Base-by-base conservation (phyloP, 1,140 invertebrate species). In the Heliothis virescens region DNA sequence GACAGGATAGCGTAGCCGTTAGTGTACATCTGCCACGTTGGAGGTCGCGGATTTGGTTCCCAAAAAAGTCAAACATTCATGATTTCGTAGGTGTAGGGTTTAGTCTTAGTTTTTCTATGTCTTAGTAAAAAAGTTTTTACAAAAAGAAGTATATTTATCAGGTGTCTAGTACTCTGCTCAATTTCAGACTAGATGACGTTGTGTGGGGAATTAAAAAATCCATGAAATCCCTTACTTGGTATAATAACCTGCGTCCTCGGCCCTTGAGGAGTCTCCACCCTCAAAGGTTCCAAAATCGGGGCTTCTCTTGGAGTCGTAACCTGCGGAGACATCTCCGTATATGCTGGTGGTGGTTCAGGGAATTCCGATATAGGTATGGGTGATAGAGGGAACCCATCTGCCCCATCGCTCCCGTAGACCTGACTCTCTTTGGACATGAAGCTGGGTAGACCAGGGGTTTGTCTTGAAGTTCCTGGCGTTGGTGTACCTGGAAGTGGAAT, bases 311-410 rank as follows among this genome's bases (percentile, higher is more conserved):
- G 15, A 41, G 62, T 34, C 2, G 15, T 2, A 12, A 34, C n/a
- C 1, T 29, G n/a, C 0, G 26, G 26, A 41, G 29, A 9, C 9
- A 87, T 55, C 50, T 91, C 89, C 0, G 85, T 85, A 52, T 93
- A 93, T 7, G 92, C 89, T 34, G 92, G 92, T 0, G 91, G 91
- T 3, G 91, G 91, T 13, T 90, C 88, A 0, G 91, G 89, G 48
- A 85, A 89, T 13, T 89, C 83, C 0, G 81, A 67, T 0, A 90
- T 83, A 1, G 90, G 88, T 13, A 91, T 79, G 0, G 87, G 86
- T 0, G 88, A 59, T 7, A 84, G 50, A 1, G 77, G 53, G 72
- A 89, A 90, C 0, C 83, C 83, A 7, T 88, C 83, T 0, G 73
- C 48, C 7, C 67, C 53, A 13, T 65, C 63, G 0, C 71, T 16